Percentiles rank a stretch among this genome's conserved stretches.
phyloP scores from a whole-genome alignment of 2,888 invertebrate genomes.

The Dryococelus australis region DNA sequence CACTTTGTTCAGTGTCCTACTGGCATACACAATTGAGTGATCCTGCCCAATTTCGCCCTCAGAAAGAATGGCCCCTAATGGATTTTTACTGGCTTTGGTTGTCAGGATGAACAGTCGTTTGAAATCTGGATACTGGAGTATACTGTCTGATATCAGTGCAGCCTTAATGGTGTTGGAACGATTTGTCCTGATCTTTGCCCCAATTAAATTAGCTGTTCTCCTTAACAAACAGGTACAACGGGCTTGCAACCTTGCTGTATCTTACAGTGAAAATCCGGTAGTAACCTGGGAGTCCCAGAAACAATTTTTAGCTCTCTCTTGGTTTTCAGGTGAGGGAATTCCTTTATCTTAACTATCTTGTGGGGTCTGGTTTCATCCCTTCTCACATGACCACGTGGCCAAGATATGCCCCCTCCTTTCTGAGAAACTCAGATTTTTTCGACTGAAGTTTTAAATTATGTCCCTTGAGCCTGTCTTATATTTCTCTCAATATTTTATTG shows the following conservation, averaged over 20 bases:
- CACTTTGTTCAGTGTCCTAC: slow-evolving; percentile 38
- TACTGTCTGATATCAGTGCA: slow-evolving; percentile 25
- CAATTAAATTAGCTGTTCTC: slow-evolving; percentile 37
- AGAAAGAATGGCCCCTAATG: slow-evolving; percentile 42
- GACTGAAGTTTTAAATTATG: not conserved
- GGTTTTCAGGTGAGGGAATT: slow-evolving; percentile 40
- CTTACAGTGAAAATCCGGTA: slow-evolving; percentile 32
- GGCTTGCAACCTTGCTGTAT: slow-evolving; percentile 37
- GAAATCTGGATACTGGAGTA: slow-evolving; percentile 41
- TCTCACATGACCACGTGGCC: no score
- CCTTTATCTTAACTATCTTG: slow-evolving; percentile 8
- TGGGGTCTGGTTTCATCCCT: no score
- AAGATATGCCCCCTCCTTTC: no score
- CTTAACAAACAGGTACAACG: slow-evolving; percentile 36
- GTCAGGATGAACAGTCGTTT: slow-evolving; percentile 38
- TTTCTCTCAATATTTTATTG: not conserved
- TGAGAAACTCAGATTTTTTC: no score
- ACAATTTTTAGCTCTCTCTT: slow-evolving; percentile 35
- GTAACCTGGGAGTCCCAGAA: slow-evolving; percentile 35
- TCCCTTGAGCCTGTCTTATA: not conserved
- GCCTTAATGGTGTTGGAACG: slow-evolving; percentile 26
- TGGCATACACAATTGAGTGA: slow-evolving; percentile 43
- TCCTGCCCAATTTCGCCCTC: slow-evolving; percentile 38
- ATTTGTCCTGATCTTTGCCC: slow-evolving; percentile 32
- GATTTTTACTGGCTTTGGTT: slow-evolving; percentile 42